A percentile compares a stretch with the other conserved stretches of the same genome.
Evolutionary conservation across 2,797 vertebrate species (phyloP).

Genomic region (Mormyrus hasselquistii): DNA sequence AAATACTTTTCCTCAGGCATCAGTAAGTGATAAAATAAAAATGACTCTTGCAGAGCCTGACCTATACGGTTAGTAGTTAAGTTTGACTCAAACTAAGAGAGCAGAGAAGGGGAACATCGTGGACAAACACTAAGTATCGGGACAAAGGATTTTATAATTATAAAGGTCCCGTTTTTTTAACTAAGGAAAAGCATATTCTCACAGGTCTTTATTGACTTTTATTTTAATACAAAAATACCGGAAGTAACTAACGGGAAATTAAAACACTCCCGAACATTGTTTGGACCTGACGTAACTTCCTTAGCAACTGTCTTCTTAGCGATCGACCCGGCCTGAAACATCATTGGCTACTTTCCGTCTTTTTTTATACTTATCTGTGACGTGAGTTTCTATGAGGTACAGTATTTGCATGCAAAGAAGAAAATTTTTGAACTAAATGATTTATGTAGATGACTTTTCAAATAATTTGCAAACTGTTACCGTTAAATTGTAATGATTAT

Average conservation of each 20-base stretch:
- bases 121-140: not conserved
- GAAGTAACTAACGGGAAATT: not conserved
- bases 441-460: not conserved
- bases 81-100: not conserved
- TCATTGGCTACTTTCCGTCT: not conserved
- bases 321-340: not conserved
- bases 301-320: not conserved
- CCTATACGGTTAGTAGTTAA: not conserved
- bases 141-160: not conserved
- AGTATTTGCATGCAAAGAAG: not conserved
- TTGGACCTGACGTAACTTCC: conserved; percentile 20
- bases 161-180: not conserved
- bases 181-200: not conserved
- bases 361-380: not conserved
- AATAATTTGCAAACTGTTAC: not conserved
- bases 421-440: not conserved
- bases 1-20: not conserved
- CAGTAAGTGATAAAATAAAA: not conserved
- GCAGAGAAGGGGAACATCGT: not conserved
- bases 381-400: not conserved
- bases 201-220: not conserved
- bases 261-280: not conserved
- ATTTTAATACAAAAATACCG: not conserved
- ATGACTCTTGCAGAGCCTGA: not conserved
- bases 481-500: not conserved